These are phyloP conservation scores for Xerus inauris DNA, from an alignment of 2,113 vertebrate genomes.

Conservation along the genomic window DNA sequence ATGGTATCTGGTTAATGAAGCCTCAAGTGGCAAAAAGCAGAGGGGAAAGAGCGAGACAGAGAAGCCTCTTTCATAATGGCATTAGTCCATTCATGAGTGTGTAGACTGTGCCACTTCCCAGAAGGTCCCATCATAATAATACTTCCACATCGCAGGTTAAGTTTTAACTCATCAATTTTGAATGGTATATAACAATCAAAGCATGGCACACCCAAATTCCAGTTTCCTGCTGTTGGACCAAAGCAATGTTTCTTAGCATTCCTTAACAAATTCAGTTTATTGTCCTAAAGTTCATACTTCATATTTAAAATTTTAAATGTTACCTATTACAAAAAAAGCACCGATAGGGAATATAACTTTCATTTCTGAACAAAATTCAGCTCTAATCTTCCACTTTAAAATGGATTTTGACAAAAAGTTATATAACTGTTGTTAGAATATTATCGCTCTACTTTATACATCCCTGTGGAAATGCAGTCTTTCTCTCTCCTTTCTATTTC, in stretches of 20 bases:
- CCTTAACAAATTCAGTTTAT: background rate
- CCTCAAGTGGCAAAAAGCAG: background rate
- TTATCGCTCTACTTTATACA: conserved; percentile 16
- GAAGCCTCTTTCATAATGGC: background rate
- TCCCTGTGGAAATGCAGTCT: background rate
- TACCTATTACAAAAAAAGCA: background rate
- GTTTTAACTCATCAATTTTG: background rate
- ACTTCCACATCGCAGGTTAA: background rate
- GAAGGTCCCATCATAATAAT: background rate
- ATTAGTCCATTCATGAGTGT: background rate
- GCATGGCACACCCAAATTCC: background rate
- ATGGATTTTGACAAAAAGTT: conserved; percentile 52
- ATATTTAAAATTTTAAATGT: background rate
- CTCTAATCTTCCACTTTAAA: conserved; percentile 46
- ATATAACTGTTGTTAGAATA: conserved; percentile 31
- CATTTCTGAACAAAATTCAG: conserved; percentile 16
- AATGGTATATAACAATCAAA: background rate
- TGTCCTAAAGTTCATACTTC: background rate
- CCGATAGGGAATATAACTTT: background rate
- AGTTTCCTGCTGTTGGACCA: background rate
- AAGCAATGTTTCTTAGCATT: background rate
- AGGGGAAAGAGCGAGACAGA: background rate
- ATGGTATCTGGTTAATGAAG: background rate
- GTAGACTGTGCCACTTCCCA: background rate
- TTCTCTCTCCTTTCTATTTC: conserved; percentile 36